phyloP scores from a whole-genome alignment of 2,888 invertebrate species.

The Spialia ferax region DNA sequence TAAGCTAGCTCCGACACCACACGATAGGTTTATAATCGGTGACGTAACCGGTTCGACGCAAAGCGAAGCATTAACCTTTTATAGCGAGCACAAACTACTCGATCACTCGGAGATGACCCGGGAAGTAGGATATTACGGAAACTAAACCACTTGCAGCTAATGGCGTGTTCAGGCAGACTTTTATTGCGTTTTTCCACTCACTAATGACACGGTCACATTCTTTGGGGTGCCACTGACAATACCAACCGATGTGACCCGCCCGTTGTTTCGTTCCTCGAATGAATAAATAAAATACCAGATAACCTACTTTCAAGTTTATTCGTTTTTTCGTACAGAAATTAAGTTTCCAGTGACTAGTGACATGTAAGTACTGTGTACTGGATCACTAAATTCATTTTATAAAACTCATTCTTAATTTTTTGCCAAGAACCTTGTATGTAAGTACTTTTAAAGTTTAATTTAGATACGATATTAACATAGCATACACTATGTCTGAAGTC shows the following conservation, averaged over 20 bases:
- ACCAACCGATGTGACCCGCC: constrained; percentile 24
- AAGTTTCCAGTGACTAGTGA: neutral
- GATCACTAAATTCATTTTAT: neutral
- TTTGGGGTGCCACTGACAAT: constrained; percentile 42
- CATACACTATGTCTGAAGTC: neutral
- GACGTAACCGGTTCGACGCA: constrained; percentile 26
- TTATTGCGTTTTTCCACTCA: constrained; percentile 50
- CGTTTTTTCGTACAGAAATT: constrained; percentile 6
- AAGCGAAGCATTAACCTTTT: constrained; percentile 39
- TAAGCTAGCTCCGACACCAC: neutral
- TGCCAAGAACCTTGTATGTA: no score
- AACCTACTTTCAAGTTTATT: constrained; percentile 37
- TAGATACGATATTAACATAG: neutral
- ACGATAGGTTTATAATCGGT: constrained; percentile 4
- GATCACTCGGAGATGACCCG: constrained; percentile 40
- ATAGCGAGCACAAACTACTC: constrained; percentile 31
- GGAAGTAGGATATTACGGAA: constrained; percentile 43
- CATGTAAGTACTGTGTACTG: neutral
- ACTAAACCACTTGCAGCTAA: constrained; percentile 48
- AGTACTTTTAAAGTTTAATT: no score
- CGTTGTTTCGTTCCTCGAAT: constrained; percentile 29
- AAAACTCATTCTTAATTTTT: no score
- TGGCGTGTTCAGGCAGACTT: constrained; percentile 47
- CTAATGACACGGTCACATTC: constrained; percentile 48
- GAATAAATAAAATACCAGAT: constrained; percentile 34